These are phyloP conservation scores for Hypothenemus hampei DNA, from an alignment of 1,140 invertebrate species.

Conservation along the genomic window DNA sequence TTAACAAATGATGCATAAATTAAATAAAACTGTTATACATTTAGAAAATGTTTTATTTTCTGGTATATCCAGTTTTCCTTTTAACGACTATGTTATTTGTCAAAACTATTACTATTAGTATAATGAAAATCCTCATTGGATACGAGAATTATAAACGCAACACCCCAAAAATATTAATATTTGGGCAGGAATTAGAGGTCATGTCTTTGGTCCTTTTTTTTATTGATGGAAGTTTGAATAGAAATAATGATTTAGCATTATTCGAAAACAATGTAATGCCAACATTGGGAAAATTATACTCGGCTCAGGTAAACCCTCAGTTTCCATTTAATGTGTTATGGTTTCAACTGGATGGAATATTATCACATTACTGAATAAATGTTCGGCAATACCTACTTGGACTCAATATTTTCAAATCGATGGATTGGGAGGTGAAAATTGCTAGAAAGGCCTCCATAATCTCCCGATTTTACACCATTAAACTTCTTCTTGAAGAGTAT, in stretches of 20 bases:
- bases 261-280: conserved; percentile 15
- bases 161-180: conserved; percentile 21
- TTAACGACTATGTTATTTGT: conserved; percentile 20
- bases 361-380: conserved; percentile 19
- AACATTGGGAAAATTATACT: conserved; percentile 26
- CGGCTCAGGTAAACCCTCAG: conserved; percentile 19
- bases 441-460: conserved; percentile 19
- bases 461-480: no score
- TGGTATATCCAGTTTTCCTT: conserved; percentile 21
- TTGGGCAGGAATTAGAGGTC: conserved; percentile 20
- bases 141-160: conserved; percentile 22
- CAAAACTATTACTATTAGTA: conserved; percentile 26
- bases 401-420: conserved; percentile 21
- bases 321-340: conserved; percentile 21
- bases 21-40: conserved; percentile 22
- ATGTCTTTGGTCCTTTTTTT: conserved; percentile 22
- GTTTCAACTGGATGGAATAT: conserved; percentile 29
- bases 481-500: conserved; percentile 15
- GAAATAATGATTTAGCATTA: conserved; percentile 26
- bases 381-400: conserved; percentile 9
- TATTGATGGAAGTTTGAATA: conserved; percentile 24
- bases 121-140: conserved; percentile 25
- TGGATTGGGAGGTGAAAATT: conserved; percentile 20
- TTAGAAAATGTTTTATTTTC: conserved; percentile 31
- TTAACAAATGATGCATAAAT: conserved; percentile 23